Percentiles rank a stretch among this genome's conserved stretches.
These are phyloP conservation scores for Danaus chrysippus DNA, from an alignment of 2,888 invertebrate species.

Conservation along the genomic window DNA sequence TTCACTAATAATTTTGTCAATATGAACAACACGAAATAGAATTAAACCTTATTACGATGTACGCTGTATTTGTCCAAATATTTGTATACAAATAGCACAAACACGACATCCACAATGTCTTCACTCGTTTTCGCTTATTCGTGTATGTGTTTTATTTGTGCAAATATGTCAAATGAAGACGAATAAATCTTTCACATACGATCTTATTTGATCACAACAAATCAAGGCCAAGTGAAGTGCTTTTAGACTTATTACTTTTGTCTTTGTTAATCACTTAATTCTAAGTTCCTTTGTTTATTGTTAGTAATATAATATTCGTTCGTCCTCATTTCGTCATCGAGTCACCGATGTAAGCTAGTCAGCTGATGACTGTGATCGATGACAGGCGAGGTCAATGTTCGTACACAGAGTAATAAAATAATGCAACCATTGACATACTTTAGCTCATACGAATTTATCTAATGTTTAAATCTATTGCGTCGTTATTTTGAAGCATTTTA, in stretches of 20 bases:
- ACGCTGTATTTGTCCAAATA: not conserved
- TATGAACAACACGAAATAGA: slow-evolving; percentile 6
- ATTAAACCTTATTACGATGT: slow-evolving; percentile 1
- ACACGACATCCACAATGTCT: too few relatives aligned
- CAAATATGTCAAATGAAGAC: too few relatives aligned
- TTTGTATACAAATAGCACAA: too few relatives aligned
- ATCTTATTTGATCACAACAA: too few relatives aligned
- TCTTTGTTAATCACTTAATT: too few relatives aligned
- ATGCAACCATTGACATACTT: not conserved
- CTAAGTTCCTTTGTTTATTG: too few relatives aligned
- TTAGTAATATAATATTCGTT: not conserved
- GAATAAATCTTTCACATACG: too few relatives aligned
- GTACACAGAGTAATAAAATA: not conserved
- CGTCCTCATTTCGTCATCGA: slow-evolving; percentile 4
- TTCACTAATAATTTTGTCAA: slow-evolving; percentile 19
- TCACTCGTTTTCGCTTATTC: too few relatives aligned
- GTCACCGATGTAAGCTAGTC: not conserved
- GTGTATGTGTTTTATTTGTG: too few relatives aligned
- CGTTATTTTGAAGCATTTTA: too few relatives aligned
- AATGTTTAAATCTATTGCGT: not conserved
- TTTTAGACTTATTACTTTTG: too few relatives aligned
- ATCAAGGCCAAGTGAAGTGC: too few relatives aligned
- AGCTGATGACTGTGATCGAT: not conserved
- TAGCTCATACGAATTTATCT: not conserved
- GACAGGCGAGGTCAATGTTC: not conserved